Evolutionary conservation across 2,113 vertebrate genomes (phyloP).

Genomic region (Hemibates koningsi): DNA sequence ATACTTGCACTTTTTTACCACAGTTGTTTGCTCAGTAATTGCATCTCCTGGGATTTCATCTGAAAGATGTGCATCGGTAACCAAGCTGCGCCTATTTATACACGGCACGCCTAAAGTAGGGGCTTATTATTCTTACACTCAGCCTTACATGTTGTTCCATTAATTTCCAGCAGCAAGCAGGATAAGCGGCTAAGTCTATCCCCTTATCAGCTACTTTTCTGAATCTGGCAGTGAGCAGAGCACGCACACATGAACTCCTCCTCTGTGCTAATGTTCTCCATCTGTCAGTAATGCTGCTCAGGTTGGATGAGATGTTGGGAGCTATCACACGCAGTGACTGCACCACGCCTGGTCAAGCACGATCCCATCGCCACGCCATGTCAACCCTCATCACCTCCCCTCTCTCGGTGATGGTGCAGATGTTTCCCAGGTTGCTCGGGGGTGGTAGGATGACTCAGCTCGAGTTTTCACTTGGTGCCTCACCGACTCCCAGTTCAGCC

Average conservation of each 20-base stretch:
- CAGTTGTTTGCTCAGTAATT: constrained; percentile 31
- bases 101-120: constrained; percentile 13
- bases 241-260: constrained; percentile 20
- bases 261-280: constrained; percentile 34
- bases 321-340: constrained; percentile 16
- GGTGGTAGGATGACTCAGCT: constrained; percentile 40
- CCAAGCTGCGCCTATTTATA: constrained; percentile 23
- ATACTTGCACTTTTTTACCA: constrained; percentile 15
- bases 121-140: constrained; percentile 31
- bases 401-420: constrained; percentile 23
- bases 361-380: neutral
- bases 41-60: constrained; percentile 36
- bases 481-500: neutral
- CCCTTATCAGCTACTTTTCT: constrained; percentile 52
- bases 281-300: constrained; percentile 40
- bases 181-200: constrained; percentile 43
- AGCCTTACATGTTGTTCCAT: constrained; percentile 33
- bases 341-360: constrained; percentile 31
- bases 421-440: constrained; percentile 33
- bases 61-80: constrained; percentile 21
- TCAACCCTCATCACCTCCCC: constrained; percentile 12
- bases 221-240: constrained; percentile 35
- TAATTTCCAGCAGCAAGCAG: constrained; percentile 46
- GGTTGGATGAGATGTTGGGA: constrained; percentile 30
- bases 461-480: neutral